Conservation (phyloP, 2,888 invertebrate genomes). For the Eurytoma californica region DNA sequence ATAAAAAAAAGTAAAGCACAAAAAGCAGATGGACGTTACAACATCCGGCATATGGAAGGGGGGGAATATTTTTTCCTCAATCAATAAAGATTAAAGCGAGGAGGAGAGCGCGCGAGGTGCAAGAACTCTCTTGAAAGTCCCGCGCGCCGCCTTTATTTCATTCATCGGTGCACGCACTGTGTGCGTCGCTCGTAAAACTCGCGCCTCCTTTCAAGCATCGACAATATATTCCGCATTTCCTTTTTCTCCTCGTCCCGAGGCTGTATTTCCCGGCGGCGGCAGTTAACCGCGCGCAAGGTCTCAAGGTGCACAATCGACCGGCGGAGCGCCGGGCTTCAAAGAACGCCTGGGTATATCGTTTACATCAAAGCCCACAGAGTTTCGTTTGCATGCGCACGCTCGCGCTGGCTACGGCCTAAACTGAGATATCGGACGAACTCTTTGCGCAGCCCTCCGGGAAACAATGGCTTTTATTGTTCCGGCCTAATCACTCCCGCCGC, state of each 20-base stretch:
- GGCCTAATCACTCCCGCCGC: slow-evolving; percentile 56
- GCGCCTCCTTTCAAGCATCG: slow-evolving; percentile 64
- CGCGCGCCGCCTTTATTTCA: slow-evolving; percentile 48
- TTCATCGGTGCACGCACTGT: slow-evolving; percentile 59
- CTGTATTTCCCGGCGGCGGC: slow-evolving; percentile 44
- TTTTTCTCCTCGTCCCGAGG: slow-evolving; percentile 27
- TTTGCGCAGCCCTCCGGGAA: slow-evolving; percentile 36
- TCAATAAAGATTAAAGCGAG: slow-evolving; percentile 49
- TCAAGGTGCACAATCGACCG: slow-evolving; percentile 48
- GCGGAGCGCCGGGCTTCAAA: slow-evolving; percentile 29
- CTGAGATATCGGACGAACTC: slow-evolving; percentile 17
- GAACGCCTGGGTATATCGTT: slow-evolving; percentile 38
- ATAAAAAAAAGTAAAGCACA: slow-evolving; percentile 11
- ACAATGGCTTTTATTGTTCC: slow-evolving; percentile 58
- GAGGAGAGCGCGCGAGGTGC: slow-evolving; percentile 18
- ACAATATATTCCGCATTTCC: slow-evolving; percentile 51
- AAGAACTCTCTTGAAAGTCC: slow-evolving; percentile 43
- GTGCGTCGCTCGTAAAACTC: slow-evolving; percentile 66
- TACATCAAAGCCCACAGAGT: slow-evolving; percentile 46
- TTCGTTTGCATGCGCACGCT: slow-evolving; percentile 30
- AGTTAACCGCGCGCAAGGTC: slow-evolving; percentile 31
- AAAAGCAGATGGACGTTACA: not conserved
- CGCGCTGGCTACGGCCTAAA: not conserved
- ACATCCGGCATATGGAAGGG: slow-evolving; percentile 12
- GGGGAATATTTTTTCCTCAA: slow-evolving; percentile 32